Evolutionary conservation across 2,888 invertebrate genomes (phyloP), one percentile per base, ranked within the genome.

Genomic region (Lasioglossum pauxillum): DNA sequence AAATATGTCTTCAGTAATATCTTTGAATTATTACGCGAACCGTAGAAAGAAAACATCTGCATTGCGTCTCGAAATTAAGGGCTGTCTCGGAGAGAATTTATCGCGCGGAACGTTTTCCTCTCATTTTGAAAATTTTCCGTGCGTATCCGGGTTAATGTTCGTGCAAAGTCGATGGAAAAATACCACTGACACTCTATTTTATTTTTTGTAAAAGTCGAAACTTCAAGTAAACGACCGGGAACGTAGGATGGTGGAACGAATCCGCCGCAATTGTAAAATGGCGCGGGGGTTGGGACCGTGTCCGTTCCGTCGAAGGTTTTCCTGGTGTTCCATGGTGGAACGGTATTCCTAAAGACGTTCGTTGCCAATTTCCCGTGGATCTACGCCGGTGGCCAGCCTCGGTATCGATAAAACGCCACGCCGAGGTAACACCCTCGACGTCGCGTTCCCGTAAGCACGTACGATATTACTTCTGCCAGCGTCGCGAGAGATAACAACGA

Each of bases 391-490:
- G 41, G 71, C 71, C 41, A n/a, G 23, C 71, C 23, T 14, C 27
- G 27, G 38, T 82, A 57, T 71, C 84, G 74, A 77, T 75, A n/a
- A 73, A 71, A 31, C 72, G 83, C 73, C 41, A 35, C 35, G 3
- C 10, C 82, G 31, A 38, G 64, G 31, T 57, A 31, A 46, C 74
- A 35, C 19, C 71, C 57, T 12, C 57, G 53, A 44, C 73, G 46
- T 53, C 64, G 46, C 16, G 41, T 46, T 31, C 53, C 74, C 38
- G 60, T 75, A 69, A 83, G 77, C 64, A 82, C 74, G 83, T 77
- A 69, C 69, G 69, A 82, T 84, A 84, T 82, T 84, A 77, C 82
- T 53, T 53, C 57, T 69, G 71, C 69, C 53, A 69, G 23, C 44
- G 44, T 49, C 19, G 44, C 38, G 44, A 57, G 44, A 73, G 23